Evolutionary conservation across 2,797 vertebrate genomes (phyloP).

Genomic region (Distichodus sexfasciatus): DNA sequence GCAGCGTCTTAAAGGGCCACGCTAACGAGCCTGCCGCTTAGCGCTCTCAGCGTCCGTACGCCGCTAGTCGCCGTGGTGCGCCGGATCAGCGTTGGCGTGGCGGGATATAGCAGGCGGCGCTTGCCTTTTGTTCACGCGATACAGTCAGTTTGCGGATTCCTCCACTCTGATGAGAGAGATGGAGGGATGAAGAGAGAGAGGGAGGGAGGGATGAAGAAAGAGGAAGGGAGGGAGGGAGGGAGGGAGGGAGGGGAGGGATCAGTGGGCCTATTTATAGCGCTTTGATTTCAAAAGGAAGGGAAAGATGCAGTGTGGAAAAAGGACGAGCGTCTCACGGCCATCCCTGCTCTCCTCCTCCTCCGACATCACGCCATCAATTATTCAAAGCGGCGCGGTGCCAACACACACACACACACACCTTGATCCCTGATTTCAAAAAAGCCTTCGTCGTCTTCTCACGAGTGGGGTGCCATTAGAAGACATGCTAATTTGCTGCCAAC

Average conservation of each 20-base stretch:
- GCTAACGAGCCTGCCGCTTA: no score
- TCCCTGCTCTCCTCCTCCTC: slow-evolving; percentile 13
- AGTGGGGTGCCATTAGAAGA: slow-evolving; percentile 52
- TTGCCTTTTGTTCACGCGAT: no score
- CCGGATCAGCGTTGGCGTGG: no score
- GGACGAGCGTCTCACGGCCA: slow-evolving; percentile 42
- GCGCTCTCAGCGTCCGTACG: no score
- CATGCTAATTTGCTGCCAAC: slow-evolving; percentile 61
- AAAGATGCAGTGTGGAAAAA: slow-evolving; percentile 68
- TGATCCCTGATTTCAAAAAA: background rate
- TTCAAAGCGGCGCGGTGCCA: slow-evolving; percentile 32
- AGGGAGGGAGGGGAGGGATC: slow-evolving; percentile 38
- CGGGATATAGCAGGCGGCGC: no score
- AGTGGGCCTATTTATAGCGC: slow-evolving; percentile 71
- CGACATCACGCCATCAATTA: slow-evolving; percentile 49
- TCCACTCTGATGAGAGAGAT: slow-evolving; percentile 5
- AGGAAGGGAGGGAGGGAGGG: slow-evolving; percentile 4
- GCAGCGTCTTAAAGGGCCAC: background rate
- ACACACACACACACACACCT: background rate
- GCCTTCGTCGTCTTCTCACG: slow-evolving; percentile 34
- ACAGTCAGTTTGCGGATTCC: slow-evolving; percentile 26
- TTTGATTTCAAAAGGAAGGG: slow-evolving; percentile 75
- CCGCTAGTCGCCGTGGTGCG: no score
- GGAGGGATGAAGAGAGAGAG: slow-evolving; percentile 11
- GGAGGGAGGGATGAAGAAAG: slow-evolving; percentile 5